These are phyloP conservation scores for Scolopax bukidnonensis DNA, from an alignment of 2,797 vertebrate species.

Conservation along the genomic window DNA sequence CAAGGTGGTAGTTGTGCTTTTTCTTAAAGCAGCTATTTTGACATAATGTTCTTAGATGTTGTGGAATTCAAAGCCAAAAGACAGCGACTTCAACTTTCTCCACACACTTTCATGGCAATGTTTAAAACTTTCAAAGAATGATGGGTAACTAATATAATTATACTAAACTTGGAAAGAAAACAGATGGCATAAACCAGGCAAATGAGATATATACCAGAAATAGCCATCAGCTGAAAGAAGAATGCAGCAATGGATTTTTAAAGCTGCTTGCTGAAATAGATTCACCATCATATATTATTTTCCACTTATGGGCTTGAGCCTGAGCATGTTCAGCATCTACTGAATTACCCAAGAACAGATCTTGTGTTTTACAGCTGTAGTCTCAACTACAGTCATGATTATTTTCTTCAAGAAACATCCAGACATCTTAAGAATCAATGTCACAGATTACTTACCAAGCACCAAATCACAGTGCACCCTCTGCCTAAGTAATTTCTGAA, in stretches of 20 bases:
- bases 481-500: not conserved
- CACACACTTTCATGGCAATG: not conserved
- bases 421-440: conserved; percentile 29
- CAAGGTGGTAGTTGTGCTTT: conserved; percentile 38
- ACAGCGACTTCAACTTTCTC: conserved; percentile 55
- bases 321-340: not conserved
- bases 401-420: conserved; percentile 17
- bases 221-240: conserved; percentile 13
- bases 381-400: conserved; percentile 47
- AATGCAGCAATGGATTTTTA: conserved; percentile 36
- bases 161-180: conserved; percentile 65
- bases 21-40: conserved; percentile 29
- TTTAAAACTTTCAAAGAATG: conserved; percentile 50
- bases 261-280: conserved; percentile 27
- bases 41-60: not conserved
- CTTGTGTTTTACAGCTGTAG: conserved; percentile 30
- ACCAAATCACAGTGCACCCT: not conserved
- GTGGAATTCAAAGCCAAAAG: conserved; percentile 7
- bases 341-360: not conserved
- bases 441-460: not conserved
- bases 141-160: conserved; percentile 52
- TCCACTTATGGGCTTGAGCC: not conserved
- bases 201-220: conserved; percentile 71
- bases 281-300: not conserved
- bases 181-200: conserved; percentile 63